Evolutionary conservation across 2,113 vertebrate genomes (phyloP).

Genomic region (Phylloscopus whistleri): DNA sequence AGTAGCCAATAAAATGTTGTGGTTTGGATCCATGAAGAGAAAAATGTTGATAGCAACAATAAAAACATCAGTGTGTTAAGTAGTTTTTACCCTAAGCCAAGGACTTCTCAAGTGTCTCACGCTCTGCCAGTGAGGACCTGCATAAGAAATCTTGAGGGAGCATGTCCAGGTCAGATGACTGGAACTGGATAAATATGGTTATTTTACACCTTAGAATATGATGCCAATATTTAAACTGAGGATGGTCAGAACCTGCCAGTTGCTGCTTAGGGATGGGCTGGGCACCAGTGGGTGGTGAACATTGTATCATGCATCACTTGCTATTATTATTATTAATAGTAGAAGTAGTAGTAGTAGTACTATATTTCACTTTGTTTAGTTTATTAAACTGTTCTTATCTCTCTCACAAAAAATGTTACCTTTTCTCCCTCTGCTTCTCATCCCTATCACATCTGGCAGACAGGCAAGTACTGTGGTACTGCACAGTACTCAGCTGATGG

Average conservation of each 20-base stretch:
- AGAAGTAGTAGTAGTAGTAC: too few species aligned
- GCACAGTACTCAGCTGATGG: neutral
- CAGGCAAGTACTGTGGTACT: neutral
- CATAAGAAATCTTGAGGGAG: neutral
- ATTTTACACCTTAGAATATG: neutral
- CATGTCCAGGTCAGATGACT: neutral
- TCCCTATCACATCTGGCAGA: neutral
- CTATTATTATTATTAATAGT: neutral
- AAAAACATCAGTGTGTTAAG: neutral
- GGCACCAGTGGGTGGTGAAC: neutral
- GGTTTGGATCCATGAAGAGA: neutral
- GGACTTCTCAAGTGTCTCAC: neutral
- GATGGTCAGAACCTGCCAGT: neutral
- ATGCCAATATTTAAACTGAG: neutral
- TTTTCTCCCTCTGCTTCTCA: neutral
- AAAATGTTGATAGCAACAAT: neutral
- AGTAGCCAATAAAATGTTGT: neutral
- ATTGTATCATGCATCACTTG: neutral
- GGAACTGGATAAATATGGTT: neutral
- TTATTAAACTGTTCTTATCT: neutral
- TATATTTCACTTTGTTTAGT: neutral
- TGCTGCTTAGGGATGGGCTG: neutral
- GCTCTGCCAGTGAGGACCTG: neutral
- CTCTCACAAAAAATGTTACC: neutral
- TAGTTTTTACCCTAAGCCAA: neutral